A percentile compares a stretch with the other conserved stretches of the same genome.
phyloP scores from a whole-genome alignment of 2,113 vertebrate species.

The Myiopsitta monachus region DNA sequence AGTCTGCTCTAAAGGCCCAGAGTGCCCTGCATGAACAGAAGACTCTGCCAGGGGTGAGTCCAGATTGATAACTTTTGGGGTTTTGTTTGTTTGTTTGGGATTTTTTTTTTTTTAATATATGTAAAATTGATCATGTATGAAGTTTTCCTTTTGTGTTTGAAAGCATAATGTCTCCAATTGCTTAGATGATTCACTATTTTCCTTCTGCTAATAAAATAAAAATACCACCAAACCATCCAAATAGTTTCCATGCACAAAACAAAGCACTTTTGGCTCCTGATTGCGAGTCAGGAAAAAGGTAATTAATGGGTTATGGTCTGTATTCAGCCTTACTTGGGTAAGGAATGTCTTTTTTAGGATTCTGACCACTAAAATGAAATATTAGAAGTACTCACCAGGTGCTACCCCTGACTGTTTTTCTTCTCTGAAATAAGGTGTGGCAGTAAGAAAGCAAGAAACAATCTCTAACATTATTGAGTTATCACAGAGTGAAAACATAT shows the following conservation, averaged over 20 bases:
- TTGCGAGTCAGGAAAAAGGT: background rate
- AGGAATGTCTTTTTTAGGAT: background rate
- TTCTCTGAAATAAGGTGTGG: background rate
- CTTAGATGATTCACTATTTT: background rate
- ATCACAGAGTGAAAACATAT: slow-evolving; percentile 24
- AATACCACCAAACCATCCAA: background rate
- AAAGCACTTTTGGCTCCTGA: background rate
- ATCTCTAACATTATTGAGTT: slow-evolving; percentile 28
- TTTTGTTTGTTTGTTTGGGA: too few species aligned
- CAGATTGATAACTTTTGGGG: background rate
- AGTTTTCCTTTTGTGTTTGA: background rate
- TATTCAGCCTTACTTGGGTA: background rate
- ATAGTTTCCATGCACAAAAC: background rate
- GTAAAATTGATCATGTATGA: background rate
- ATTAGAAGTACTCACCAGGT: background rate
- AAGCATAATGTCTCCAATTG: background rate
- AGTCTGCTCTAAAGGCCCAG: slow-evolving; percentile 85
- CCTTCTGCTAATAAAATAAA: background rate
- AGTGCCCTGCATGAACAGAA: slow-evolving; percentile 84
- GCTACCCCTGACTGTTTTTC: background rate
- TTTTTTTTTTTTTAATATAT: background rate
- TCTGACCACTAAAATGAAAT: background rate
- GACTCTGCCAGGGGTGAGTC: slow-evolving; percentile 84
- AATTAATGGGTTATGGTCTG: background rate
- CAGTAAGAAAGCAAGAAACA: slow-evolving; percentile 11